These are phyloP conservation scores for Megaceryle alcyon DNA, from an alignment of 2,797 vertebrate genomes.

Conservation along the genomic window DNA sequence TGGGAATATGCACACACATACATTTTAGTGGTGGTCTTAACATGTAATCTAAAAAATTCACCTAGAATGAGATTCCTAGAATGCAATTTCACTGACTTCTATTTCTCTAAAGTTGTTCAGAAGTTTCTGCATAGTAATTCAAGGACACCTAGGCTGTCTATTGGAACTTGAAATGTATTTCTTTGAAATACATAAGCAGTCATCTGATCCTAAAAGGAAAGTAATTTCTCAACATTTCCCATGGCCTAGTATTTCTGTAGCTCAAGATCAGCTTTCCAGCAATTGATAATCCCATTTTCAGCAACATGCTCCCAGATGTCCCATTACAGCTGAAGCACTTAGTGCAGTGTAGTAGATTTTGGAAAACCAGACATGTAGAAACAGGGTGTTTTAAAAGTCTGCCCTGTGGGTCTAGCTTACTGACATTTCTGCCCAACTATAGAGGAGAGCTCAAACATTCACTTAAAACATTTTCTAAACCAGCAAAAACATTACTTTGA, in stretches of 20 bases:
- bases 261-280: not conserved
- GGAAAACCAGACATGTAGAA: not conserved
- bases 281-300: slow-evolving; percentile 30
- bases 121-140: not conserved
- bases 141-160: not conserved
- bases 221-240: not conserved
- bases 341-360: not conserved
- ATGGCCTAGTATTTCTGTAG: not conserved
- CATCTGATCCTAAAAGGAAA: not conserved
- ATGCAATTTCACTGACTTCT: not conserved
- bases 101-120: not conserved
- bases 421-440: not conserved
- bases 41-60: not conserved
- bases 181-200: not conserved
- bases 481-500: not conserved
- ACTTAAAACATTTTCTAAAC: not conserved
- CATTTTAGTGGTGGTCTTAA: not conserved
- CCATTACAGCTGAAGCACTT: not conserved
- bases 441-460: not conserved
- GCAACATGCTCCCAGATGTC: not conserved
- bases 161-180: not conserved
- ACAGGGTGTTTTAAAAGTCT: not conserved
- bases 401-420: not conserved
- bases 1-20: not conserved
- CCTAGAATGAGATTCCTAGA: too few species aligned